phyloP scores from a whole-genome alignment of 2,797 vertebrate species.

The Poecilia wingei region DNA sequence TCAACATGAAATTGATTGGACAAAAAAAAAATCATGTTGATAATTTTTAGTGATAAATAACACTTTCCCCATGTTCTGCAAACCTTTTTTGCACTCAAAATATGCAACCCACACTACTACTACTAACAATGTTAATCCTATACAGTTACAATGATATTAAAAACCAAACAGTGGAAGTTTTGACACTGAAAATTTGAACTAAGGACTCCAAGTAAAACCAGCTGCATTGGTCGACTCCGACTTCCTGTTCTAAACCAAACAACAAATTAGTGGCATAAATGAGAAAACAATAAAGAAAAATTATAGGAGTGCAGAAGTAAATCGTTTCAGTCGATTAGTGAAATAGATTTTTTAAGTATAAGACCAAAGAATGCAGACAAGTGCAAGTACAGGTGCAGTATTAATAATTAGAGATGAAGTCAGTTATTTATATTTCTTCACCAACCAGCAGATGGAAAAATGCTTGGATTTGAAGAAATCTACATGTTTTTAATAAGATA shows the following conservation, averaged over 20 bases:
- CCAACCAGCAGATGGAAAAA: not conserved
- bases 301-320: too few species aligned
- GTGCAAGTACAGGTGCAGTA: not conserved
- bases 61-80: not conserved
- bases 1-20: not conserved
- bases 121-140: not conserved
- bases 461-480: not conserved
- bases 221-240: not conserved
- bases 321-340: not conserved
- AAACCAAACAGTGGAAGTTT: not conserved
- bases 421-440: not conserved
- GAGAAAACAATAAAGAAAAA: not conserved
- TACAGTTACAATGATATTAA: not conserved
- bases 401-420: not conserved
- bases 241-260: not conserved
- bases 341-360: not conserved
- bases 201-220: not conserved
- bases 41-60: not conserved
- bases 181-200: not conserved
- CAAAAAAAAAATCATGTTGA: not conserved
- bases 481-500: not conserved
- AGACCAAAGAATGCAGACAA: not conserved
- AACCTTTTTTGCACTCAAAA: not conserved
- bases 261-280: not conserved
- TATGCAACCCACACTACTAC: not conserved